Evolutionary conservation across 2,888 invertebrate genomes (phyloP).

Genomic region (Dasysyrphus albostriatus): DNA sequence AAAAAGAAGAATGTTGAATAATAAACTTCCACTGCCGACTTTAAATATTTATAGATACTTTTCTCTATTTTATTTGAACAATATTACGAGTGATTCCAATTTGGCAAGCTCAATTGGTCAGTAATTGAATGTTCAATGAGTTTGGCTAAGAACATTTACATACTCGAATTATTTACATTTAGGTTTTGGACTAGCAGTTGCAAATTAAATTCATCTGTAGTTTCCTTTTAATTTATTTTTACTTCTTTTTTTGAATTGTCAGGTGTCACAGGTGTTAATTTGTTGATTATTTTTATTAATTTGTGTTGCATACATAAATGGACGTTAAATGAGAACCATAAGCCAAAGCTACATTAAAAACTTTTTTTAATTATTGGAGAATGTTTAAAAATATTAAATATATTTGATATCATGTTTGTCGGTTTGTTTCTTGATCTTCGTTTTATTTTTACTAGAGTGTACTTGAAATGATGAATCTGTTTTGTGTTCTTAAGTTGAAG

Average conservation of each 20-base stretch:
- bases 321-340: too few species aligned
- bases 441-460: too few species aligned
- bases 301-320: not conserved
- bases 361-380: too few species aligned
- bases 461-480: too few species aligned
- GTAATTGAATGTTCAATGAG: conserved; percentile 62
- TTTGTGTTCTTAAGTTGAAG: too few species aligned
- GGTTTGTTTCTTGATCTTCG: too few species aligned
- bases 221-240: conserved; percentile 15
- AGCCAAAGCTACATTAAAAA: too few species aligned
- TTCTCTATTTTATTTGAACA: conserved; percentile 47
- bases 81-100: conserved; percentile 26
- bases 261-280: conserved; percentile 70
- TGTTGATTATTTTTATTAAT: conserved; percentile 26
- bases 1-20: conserved; percentile 56
- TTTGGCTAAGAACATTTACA: conserved; percentile 30
- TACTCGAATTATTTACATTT: conserved; percentile 30
- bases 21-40: conserved; percentile 61
- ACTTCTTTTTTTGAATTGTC: conserved; percentile 34
- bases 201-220: not conserved
- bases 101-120: conserved; percentile 47
- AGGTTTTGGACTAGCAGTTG: not conserved
- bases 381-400: too few species aligned
- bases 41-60: conserved; percentile 33
- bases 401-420: too few species aligned